phyloP scores from a whole-genome alignment of 2,888 invertebrate genomes.

The Sphaeridia pumilis region DNA sequence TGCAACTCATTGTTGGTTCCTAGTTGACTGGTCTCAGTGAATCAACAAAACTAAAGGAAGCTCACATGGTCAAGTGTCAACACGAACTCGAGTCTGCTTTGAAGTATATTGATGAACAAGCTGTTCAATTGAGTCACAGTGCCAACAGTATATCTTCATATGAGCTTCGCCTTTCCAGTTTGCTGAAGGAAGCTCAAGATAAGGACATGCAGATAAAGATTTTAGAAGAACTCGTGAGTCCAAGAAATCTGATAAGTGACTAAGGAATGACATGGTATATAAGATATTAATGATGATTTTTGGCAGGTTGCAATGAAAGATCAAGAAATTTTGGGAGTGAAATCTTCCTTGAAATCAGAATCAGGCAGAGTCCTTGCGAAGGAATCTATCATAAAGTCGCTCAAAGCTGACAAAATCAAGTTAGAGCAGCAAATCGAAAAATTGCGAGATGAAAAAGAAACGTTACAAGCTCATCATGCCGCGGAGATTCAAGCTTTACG shows the following conservation, averaged over 20 bases:
- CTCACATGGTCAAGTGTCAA: too few relatives aligned
- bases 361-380: too few relatives aligned
- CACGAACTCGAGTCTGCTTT: not conserved
- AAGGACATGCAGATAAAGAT: not conserved
- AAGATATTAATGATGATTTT: not conserved
- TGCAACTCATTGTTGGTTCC: too few relatives aligned
- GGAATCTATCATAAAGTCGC: too few relatives aligned
- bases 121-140: not conserved
- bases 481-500: not conserved
- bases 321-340: not conserved
- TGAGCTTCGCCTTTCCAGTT: not conserved
- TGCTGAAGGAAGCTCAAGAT: not conserved
- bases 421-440: not conserved
- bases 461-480: not conserved
- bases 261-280: not conserved
- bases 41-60: too few relatives aligned
- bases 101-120: slow-evolving; percentile 2
- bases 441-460: not conserved
- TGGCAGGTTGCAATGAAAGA: not conserved
- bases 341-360: too few relatives aligned
- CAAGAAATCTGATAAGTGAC: not conserved
- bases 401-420: too few relatives aligned
- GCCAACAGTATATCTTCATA: not conserved
- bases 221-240: not conserved
- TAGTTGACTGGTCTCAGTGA: too few relatives aligned